Base-by-base conservation (phyloP, 1,140 invertebrate genomes). In the Saccostrea cuccullata region DNA sequence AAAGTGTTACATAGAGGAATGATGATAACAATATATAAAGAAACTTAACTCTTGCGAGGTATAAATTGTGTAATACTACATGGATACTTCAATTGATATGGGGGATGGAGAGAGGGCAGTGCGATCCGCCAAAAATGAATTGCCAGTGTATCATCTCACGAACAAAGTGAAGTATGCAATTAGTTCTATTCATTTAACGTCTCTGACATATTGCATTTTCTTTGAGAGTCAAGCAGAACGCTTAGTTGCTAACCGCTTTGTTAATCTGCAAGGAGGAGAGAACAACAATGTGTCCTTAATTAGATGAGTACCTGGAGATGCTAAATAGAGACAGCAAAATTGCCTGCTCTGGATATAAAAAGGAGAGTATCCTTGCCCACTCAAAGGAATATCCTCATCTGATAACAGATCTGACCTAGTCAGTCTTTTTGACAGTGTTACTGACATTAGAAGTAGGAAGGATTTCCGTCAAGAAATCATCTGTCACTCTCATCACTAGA, bases 231-330 rank as follows among this genome's bases (percentile, higher is more conserved):
- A 87, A 36, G 55, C 11, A 23, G 55, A 87, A 20, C 64, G 82
- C 17, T 26, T 89, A 8, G 77, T 58, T 26, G 89, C 82, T 8
- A 87, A 89, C 36, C n/a, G 89, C 9, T 89, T 89, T 23, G 30
- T 87, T 6, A 89, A 89, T 67, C 4, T 85, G 30, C 86, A 87
- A 55, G 89, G 89, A 9, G 86, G 89, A 6, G 87, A 82, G 85
- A 89, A 89, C 55, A 89, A 82, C 58, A 87, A 89, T 23, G 70
- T 87, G 55, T 58, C 82, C 20, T 55, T 85, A n/a, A n/a, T n/a
- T n/a, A 26, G 86, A 89, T 87, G 88, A 87, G 83, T 89, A 86
- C 70, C 2, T 89, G 15, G 89, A 89, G 17, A 84, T 89, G 64
- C 26, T 89, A 36, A 89, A 89, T n/a, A 87, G 82, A 55, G 89